Base-by-base conservation (phyloP, 1,140 invertebrate genomes). In the fruit fly (Drosophila melanogaster) region DNA sequence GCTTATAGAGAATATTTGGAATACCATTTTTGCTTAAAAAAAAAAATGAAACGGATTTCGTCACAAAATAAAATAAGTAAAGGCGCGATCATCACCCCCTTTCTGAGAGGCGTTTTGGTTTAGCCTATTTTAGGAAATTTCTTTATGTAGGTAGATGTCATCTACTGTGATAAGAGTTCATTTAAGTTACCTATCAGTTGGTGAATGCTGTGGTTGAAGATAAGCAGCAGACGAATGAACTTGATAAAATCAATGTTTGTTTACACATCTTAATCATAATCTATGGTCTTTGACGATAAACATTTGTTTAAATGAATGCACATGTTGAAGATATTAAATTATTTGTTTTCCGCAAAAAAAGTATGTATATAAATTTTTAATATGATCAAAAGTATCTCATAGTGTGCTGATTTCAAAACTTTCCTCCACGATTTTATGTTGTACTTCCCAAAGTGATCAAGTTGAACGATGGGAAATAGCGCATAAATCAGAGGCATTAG, bases 401-500 rank as follows among this genome's bases (percentile, higher is more conserved):
- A 14, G 7, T 0, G 0, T 55, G 4, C 24, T 19, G n/a, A 17
- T 30, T 67, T 46, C 4, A 55, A 54, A 65, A 65, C 44, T 67
- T 55, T 46, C 35, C 19, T 56, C 41, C 35, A 41, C 17, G 14
- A 40, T 54, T 73, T 77, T 61, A 67, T 67, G 57, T 50, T 62
- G 19, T 61, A 54, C 69, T 86, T 87, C 47, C 72, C 72, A 60
- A 54, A 60, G 26, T 38, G 62, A 79, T 84, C 61, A 50, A 53
- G 26, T 61, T 38, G 46, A 69, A 65, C 70, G 47, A 69, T 70
- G 19, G 81, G 81, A 85, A 86, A 70, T 81, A 69, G 69, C 81
- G 57, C 86, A 86, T 86, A 79, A 87, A 81, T 69, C 79, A 65
- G 51, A 14, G 69, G 40, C 57, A 67, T 72, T 79, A 70, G 67